A percentile compares a stretch with the other conserved stretches of the same genome.
Evolutionary conservation across 2,888 invertebrate species (phyloP).

Genomic region (Stomorhina lunata): DNA sequence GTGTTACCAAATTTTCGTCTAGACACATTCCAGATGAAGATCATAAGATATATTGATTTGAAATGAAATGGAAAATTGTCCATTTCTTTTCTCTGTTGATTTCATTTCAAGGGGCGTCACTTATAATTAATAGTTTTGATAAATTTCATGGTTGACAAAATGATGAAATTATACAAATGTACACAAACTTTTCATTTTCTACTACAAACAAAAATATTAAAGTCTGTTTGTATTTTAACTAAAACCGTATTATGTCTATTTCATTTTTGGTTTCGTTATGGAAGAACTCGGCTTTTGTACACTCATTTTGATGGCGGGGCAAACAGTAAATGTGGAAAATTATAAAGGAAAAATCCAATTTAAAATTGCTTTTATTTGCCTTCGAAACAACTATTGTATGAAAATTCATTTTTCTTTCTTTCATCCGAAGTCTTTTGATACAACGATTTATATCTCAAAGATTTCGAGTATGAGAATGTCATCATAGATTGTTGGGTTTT

Average conservation of each 20-base stretch:
- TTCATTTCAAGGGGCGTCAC: slow-evolving; percentile 1
- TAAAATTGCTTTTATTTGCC: slow-evolving; percentile 60
- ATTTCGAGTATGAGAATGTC: slow-evolving; percentile 46
- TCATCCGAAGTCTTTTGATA: slow-evolving; percentile 31
- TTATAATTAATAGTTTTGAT: slow-evolving; percentile 60
- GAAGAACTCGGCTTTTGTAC: not conserved
- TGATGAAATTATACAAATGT: not conserved
- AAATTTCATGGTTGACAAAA: slow-evolving; percentile 26
- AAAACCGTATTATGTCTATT: not conserved
- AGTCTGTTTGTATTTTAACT: not conserved
- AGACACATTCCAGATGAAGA: slow-evolving; percentile 43
- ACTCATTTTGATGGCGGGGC: not conserved
- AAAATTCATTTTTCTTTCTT: slow-evolving; percentile 42
- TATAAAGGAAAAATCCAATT: slow-evolving; percentile 50
- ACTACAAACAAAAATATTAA: not conserved
- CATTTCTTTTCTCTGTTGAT: slow-evolving; percentile 8
- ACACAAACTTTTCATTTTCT: not conserved
- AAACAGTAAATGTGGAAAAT: not conserved
- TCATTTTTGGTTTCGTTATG: not conserved
- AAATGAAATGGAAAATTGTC: slow-evolving; percentile 63
- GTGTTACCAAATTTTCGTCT: slow-evolving; percentile 44
- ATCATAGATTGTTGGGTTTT: slow-evolving; percentile 19
- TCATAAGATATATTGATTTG: slow-evolving; percentile 59
- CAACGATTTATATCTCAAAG: slow-evolving; percentile 49
- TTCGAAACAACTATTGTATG: slow-evolving; percentile 48